Base-by-base conservation (phyloP, 2,888 invertebrate genomes). In the Cynaeus angustus region DNA sequence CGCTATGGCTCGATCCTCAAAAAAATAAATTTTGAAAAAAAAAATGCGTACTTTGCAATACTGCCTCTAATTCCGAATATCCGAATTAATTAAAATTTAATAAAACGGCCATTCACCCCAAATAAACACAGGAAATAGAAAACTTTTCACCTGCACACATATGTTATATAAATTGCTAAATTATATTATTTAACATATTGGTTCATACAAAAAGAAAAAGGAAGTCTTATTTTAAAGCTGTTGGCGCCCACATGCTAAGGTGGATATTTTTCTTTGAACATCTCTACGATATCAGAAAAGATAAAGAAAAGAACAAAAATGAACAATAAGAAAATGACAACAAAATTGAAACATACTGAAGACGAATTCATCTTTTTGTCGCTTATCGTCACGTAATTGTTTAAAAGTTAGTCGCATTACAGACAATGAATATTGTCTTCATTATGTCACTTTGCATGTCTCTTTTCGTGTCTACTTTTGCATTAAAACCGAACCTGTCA, bases 161-260 rank as follows among this genome's bases (percentile, higher is more conserved):
- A 21, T 28, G 43, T 41, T 56, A 56, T 56, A 43, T 16, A 56
- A 56, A 56, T 56, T 55, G 3, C 9, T 8, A 56, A 56, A 56
- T 16, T 46, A 46, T 16, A 12, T 9, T 46, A 41, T 46, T 46
- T 16, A 12, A 46, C 46, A 46, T 46, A 21, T 46, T 16, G 14
- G 21, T 6, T 12, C 16, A 58, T 45, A 26, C 9, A 33, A 33
- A 13, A 14, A 28, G 28, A 28, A 52, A 52, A 10, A 12, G 33
- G 52, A 52, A 52, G 28, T 12, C 14, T 52, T 28, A 33, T 52
- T 52, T 52, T 30, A 52, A 8, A 7, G 50, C 10, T 10, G 52
- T 10, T 21, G 28, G 21, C 37, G 16, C 53, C 33, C 33, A 43
- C 16, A 21, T 26, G 37, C 3, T 2, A 33, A 2, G 1, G 2